phyloP scores from a whole-genome alignment of 2,888 invertebrate species.

The Drosophila glabriapex region DNA sequence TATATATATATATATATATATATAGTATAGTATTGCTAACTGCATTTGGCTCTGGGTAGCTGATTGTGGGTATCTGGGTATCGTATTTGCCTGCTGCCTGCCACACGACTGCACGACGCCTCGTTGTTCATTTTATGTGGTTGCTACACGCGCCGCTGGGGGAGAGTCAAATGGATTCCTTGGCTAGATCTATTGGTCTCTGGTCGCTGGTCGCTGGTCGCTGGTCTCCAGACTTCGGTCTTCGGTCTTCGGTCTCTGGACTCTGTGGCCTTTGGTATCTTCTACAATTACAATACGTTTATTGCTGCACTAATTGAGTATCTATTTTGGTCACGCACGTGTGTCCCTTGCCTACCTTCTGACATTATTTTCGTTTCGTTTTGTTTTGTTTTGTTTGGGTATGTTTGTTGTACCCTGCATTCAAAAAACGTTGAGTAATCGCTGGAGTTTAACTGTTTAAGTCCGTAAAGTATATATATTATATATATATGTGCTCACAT shows the following conservation, averaged over 20 bases:
- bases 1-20: neutral
- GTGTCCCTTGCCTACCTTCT: conserved; percentile 36
- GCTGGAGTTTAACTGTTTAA: neutral
- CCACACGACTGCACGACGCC: conserved; percentile 65
- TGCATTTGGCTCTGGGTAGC: conserved; percentile 17
- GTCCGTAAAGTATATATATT: neutral
- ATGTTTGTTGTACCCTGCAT: conserved; percentile 24
- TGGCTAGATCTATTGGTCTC: neutral
- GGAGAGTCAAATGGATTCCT: conserved; percentile 8
- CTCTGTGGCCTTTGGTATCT: conserved; percentile 27
- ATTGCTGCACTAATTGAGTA: conserved; percentile 76
- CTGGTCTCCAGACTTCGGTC: neutral
- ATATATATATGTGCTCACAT: neutral
- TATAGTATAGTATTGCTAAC: conserved; percentile 2
- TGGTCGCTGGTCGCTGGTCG: neutral
- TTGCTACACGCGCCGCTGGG: conserved; percentile 10
- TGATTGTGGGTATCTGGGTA: conserved; percentile 5
- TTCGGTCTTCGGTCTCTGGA: neutral
- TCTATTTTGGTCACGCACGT: conserved; percentile 75
- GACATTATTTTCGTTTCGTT: conserved; percentile 14
- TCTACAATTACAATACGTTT: conserved; percentile 68
- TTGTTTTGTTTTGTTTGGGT: conserved; percentile 20
- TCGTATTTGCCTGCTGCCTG: conserved; percentile 51
- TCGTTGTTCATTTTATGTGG: conserved; percentile 33
- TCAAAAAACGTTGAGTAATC: too few relatives aligned